Conservation (phyloP, 1,140 invertebrate genomes). For the Carposina sasakii region DNA sequence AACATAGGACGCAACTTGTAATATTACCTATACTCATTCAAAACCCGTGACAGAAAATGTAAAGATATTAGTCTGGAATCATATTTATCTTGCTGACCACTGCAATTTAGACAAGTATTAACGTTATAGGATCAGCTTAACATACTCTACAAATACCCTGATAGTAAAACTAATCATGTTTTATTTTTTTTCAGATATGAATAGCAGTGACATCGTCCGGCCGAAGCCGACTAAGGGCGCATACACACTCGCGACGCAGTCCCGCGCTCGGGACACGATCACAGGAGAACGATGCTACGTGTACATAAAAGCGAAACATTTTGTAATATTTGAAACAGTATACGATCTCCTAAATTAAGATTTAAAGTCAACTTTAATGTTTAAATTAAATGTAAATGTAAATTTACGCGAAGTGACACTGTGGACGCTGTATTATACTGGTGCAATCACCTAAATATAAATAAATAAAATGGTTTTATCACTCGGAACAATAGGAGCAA, state of each 20-base stretch:
- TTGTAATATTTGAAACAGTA: slow-evolving; percentile 73
- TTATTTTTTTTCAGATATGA: slow-evolving; percentile 49
- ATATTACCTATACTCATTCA: too few relatives aligned
- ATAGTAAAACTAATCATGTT: slow-evolving; percentile 3
- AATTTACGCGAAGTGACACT: slow-evolving; percentile 51
- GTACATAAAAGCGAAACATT: slow-evolving; percentile 64
- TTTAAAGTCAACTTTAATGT: slow-evolving; percentile 69
- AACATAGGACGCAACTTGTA: too few relatives aligned
- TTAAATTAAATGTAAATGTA: slow-evolving; percentile 60
- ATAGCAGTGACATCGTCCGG: slow-evolving; percentile 43
- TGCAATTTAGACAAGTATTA: too few relatives aligned
- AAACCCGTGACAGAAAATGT: too few relatives aligned
- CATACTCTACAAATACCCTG: too few relatives aligned
- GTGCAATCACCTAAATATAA: slow-evolving; percentile 47
- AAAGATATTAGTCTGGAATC: too few relatives aligned
- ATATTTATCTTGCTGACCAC: too few relatives aligned
- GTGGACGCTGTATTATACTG: slow-evolving; percentile 53
- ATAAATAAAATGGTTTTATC: slow-evolving; percentile 47
- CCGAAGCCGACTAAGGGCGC: slow-evolving; percentile 19
- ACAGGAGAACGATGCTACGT: slow-evolving; percentile 66
- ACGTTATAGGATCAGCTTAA: too few relatives aligned
- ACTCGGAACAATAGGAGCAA: slow-evolving; percentile 48
- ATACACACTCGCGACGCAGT: not conserved
- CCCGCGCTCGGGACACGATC: slow-evolving; percentile 31
- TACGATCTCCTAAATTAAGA: slow-evolving; percentile 72